These are phyloP conservation scores for Caenorhabditis remanei DNA, from an alignment of 1,140 invertebrate species.

Conservation along the genomic window DNA sequence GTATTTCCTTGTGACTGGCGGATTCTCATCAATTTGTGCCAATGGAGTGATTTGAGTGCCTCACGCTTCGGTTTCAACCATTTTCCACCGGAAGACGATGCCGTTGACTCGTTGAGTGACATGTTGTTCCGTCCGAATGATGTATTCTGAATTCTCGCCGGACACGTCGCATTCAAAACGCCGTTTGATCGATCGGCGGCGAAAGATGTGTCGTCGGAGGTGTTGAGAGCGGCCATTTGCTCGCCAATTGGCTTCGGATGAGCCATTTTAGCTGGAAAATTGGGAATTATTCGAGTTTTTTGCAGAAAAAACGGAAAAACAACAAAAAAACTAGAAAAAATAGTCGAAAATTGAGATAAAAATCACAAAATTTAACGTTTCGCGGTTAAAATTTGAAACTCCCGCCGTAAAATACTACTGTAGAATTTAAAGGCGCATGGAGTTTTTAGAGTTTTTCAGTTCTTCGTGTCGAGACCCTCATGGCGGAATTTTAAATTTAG, in stretches of 20 bases:
- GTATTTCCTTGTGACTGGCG: neutral
- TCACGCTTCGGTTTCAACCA: conserved; percentile 17
- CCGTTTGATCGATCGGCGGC: conserved; percentile 28
- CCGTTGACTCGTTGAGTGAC: neutral
- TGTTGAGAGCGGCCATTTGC: conserved; percentile 42
- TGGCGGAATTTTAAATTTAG: too few species aligned
- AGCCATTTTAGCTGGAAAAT: conserved; percentile 5
- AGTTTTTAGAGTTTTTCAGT: too few species aligned
- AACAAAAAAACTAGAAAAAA: neutral
- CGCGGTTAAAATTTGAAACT: too few species aligned
- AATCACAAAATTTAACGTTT: too few species aligned
- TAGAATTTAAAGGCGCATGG: too few species aligned
- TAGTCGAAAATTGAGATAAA: neutral
- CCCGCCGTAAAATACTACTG: too few species aligned
- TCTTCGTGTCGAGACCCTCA: too few species aligned
- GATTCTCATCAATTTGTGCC: conserved; percentile 23
- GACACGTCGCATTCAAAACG: conserved; percentile 35
- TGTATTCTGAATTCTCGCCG: conserved; percentile 6
- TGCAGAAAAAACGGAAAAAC: neutral
- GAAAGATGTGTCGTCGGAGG: conserved; percentile 24
- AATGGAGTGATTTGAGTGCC: conserved; percentile 12
- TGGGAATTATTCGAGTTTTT: neutral
- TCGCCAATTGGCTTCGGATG: neutral
- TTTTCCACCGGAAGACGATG: neutral
- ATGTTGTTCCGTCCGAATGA: too few species aligned